Evolutionary conservation across 2,797 vertebrate genomes (phyloP).

Genomic region (Cichlasoma orientale): DNA sequence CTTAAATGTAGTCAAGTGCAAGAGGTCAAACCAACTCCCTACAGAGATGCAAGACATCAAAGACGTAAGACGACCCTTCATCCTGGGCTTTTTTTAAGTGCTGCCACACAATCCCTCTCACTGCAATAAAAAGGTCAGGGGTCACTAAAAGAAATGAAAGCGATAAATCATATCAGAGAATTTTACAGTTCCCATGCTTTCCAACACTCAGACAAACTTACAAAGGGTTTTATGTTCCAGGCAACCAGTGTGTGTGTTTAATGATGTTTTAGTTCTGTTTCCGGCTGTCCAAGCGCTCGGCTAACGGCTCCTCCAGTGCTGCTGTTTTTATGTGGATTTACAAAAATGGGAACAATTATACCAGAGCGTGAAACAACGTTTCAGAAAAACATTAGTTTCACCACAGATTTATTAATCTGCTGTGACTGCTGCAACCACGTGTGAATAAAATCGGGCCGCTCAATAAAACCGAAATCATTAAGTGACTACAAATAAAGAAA

Average conservation of each 20-base stretch:
- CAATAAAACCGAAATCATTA: too few species aligned
- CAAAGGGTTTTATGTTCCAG: neutral
- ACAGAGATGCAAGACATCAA: neutral
- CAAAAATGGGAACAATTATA: neutral
- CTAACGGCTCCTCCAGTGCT: neutral
- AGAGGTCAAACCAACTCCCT: neutral
- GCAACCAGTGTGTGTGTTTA: neutral
- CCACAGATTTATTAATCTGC: neutral
- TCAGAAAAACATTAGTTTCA: neutral
- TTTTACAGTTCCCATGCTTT: conserved; percentile 1
- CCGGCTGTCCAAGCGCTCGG: neutral
- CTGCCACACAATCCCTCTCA: neutral
- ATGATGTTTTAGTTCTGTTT: neutral
- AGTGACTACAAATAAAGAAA: too few species aligned
- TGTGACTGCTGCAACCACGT: neutral
- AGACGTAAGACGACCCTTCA: conserved; percentile 14
- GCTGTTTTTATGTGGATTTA: neutral
- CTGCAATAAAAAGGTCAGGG: conserved; percentile 14
- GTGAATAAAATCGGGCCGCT: neutral
- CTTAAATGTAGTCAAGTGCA: neutral
- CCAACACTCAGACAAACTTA: neutral
- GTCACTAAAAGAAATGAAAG: conserved; percentile 11
- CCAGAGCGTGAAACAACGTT: neutral
- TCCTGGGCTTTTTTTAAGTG: conserved; percentile 13
- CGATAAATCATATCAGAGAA: neutral